Conservation (phyloP, 2,113 vertebrate species). For the Stigmatopora argus region DNA sequence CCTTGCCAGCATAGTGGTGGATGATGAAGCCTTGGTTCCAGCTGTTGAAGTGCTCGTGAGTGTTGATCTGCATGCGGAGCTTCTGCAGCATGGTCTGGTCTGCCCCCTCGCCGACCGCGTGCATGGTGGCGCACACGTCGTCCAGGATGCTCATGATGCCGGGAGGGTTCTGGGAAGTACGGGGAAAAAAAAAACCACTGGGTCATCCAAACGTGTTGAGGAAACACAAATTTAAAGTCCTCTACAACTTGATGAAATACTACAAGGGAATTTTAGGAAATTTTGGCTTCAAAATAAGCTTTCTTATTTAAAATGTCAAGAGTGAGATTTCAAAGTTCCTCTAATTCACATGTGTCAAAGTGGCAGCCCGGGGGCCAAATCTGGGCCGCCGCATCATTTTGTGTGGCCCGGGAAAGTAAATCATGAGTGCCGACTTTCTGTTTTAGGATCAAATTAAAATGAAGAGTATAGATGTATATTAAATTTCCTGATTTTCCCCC, state of each 20-base stretch:
- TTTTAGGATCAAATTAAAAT: no score
- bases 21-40: slow-evolving; percentile 99
- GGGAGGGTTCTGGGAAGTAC: slow-evolving; percentile 80
- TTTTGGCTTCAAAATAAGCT: no score
- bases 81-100: slow-evolving; percentile 97
- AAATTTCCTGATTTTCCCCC: no score
- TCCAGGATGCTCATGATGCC: slow-evolving; percentile 96
- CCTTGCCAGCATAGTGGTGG: slow-evolving; percentile 98
- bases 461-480: no score
- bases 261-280: background rate
- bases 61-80: slow-evolving; percentile 88
- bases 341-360: no score
- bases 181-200: background rate
- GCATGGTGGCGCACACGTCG: slow-evolving; percentile 97
- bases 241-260: background rate
- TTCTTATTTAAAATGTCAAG: no score
- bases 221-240: background rate
- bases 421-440: no score
- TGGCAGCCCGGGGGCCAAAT: no score
- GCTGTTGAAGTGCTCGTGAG: slow-evolving; percentile 98
- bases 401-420: no score
- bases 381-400: no score
- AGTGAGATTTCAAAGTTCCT: no score
- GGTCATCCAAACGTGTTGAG: background rate
- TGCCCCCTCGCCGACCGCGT: slow-evolving; percentile 90